These are phyloP conservation scores for Conus canariensis DNA, from an alignment of 2,888 invertebrate species.

Conservation along the genomic window DNA sequence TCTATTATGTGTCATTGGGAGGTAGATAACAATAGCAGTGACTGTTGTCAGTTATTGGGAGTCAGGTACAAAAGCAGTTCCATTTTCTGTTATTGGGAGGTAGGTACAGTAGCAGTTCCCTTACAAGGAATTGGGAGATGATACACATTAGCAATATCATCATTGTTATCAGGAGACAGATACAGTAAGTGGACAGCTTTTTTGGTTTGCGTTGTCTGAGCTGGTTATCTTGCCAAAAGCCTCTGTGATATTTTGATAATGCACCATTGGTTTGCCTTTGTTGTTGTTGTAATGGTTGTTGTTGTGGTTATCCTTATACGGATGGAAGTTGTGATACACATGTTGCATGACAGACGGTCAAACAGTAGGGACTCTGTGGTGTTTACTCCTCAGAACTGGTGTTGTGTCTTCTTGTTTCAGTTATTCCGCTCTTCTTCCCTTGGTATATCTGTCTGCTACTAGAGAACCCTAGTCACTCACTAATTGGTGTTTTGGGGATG, in stretches of 20 bases:
- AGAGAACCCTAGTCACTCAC: neutral
- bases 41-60: too few relatives aligned
- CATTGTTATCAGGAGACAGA: too few relatives aligned
- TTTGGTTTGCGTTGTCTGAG: too few relatives aligned
- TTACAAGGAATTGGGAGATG: too few relatives aligned
- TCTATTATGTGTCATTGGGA: too few relatives aligned
- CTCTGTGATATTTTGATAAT: neutral
- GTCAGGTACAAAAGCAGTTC: too few relatives aligned
- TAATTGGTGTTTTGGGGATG: neutral
- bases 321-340: neutral
- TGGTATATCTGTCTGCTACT: neutral
- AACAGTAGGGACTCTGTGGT: neutral
- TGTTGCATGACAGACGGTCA: neutral
- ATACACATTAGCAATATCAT: too few relatives aligned
- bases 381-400: neutral
- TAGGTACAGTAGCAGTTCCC: too few relatives aligned
- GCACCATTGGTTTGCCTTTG: neutral
- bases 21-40: too few relatives aligned
- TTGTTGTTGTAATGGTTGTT: neutral
- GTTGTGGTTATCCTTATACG: neutral
- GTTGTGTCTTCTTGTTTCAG: slow-evolving; percentile 1
- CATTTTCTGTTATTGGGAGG: too few relatives aligned
- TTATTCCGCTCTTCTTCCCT: neutral
- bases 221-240: too few relatives aligned
- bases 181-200: too few relatives aligned